Percentiles rank a stretch among this genome's conserved stretches.
Evolutionary conservation across 2,797 vertebrate species (phyloP).

Genomic region (Eremophila alpestris): DNA sequence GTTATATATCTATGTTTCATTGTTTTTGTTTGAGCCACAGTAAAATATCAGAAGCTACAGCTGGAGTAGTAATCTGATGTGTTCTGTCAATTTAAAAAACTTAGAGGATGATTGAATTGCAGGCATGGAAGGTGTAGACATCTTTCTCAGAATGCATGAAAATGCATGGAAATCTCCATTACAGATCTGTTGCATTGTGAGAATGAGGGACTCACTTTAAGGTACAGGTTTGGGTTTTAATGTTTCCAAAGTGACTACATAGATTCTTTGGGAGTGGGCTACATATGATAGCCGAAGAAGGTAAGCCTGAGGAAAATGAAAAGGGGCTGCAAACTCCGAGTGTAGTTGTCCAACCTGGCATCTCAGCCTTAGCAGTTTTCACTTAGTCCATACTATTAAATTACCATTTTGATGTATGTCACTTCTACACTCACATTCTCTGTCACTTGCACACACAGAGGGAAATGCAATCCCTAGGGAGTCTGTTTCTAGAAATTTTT

Average conservation of each 20-base stretch:
- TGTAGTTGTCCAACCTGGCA: background rate
- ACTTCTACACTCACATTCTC: accelerated
- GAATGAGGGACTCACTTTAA: background rate
- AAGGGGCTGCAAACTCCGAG: background rate
- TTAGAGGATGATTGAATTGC: background rate
- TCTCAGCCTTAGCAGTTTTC: background rate
- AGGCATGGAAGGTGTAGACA: background rate
- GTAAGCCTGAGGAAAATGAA: background rate
- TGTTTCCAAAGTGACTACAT: background rate
- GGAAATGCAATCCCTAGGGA: background rate
- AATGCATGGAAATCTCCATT: background rate
- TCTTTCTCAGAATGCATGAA: background rate
- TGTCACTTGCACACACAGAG: accelerated
- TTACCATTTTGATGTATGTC: background rate
- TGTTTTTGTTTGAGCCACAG: background rate
- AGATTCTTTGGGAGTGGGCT: background rate
- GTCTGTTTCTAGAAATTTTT: background rate
- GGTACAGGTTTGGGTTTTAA: background rate
- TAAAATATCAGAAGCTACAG: background rate
- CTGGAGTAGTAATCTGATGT: background rate
- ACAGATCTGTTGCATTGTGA: background rate
- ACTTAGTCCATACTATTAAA: background rate
- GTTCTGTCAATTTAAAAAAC: background rate
- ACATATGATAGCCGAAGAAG: background rate
- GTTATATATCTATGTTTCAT: background rate